Percentiles rank a stretch among this genome's conserved stretches.
Conservation (phyloP, 2,888 invertebrate species). For the Plemyria rubiginata region DNA sequence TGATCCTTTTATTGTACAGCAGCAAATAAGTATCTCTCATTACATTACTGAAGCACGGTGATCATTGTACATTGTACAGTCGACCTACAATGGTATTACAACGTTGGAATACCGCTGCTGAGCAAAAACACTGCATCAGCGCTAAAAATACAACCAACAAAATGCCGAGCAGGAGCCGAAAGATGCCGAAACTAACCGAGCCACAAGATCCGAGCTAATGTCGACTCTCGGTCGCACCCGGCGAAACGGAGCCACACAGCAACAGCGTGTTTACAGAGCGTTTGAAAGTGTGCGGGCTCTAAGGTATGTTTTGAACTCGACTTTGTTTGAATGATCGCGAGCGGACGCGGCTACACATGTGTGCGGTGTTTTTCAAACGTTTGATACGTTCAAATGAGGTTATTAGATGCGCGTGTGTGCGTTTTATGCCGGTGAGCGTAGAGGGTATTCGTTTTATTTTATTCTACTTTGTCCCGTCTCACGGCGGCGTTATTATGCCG, state of each 20-base stretch:
- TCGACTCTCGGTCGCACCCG: slow-evolving; percentile 62
- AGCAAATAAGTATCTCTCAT: slow-evolving; percentile 17
- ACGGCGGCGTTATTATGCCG: slow-evolving; percentile 54
- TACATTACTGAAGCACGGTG: slow-evolving; percentile 39
- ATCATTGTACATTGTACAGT: slow-evolving; percentile 35
- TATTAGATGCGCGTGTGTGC: slow-evolving; percentile 59
- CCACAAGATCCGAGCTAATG: slow-evolving; percentile 54
- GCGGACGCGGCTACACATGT: slow-evolving; percentile 32
- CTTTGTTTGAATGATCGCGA: slow-evolving; percentile 35
- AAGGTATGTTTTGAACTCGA: slow-evolving; percentile 43
- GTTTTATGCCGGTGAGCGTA: slow-evolving; percentile 44
- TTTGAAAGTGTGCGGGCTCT: slow-evolving; percentile 43
- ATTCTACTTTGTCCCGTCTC: slow-evolving; percentile 70
- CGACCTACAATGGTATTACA: slow-evolving; percentile 21
- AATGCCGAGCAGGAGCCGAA: slow-evolving; percentile 31
- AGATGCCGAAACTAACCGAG: slow-evolving; percentile 26
- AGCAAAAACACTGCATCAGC: slow-evolving; percentile 77
- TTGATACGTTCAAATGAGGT: slow-evolving; percentile 71
- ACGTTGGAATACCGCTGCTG: slow-evolving; percentile 50
- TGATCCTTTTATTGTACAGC: slow-evolving; percentile 25
- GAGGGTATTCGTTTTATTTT: slow-evolving; percentile 67
- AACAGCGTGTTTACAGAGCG: slow-evolving; percentile 27
- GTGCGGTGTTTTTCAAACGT: slow-evolving; percentile 55
- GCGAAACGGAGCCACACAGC: slow-evolving; percentile 53
- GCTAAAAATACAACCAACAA: slow-evolving; percentile 74